Evolutionary conservation across 2,797 vertebrate genomes (phyloP).

Genomic region (Gymnodraco acuticeps): DNA sequence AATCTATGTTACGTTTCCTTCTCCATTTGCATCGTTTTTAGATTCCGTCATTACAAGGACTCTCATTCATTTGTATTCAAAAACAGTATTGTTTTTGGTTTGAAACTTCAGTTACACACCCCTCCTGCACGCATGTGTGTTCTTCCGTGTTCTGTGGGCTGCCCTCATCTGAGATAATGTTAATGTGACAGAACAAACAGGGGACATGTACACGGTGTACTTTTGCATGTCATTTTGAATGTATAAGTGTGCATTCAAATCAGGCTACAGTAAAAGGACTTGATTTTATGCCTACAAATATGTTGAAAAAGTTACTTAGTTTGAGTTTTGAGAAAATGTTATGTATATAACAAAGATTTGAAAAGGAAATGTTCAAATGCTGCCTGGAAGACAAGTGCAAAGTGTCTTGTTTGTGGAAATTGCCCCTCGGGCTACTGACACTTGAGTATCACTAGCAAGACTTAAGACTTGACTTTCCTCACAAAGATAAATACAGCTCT

Average conservation of each 20-base stretch:
- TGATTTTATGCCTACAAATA: too few relatives aligned
- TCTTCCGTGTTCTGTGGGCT: neutral
- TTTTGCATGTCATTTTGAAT: too few relatives aligned
- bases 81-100: constrained; percentile 43
- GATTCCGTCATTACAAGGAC: neutral
- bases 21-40: neutral
- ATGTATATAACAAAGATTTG: neutral
- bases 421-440: neutral
- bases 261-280: too few relatives aligned
- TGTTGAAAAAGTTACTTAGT: neutral
- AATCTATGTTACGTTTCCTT: neutral
- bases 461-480: neutral
- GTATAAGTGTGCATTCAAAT: neutral
- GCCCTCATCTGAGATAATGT: too few relatives aligned
- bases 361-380: constrained; percentile 10
- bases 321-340: too few relatives aligned
- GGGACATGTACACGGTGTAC: too few relatives aligned
- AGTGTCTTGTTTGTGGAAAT: neutral
- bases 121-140: neutral
- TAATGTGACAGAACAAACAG: neutral
- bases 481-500: neutral
- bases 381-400: neutral
- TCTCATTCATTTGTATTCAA: constrained; percentile 28
- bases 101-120: constrained; percentile 4
- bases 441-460: neutral